Evolutionary conservation across 92 coral and sea anemone genomes (phyloP).

Genomic region (Actinostola sp.): DNA sequence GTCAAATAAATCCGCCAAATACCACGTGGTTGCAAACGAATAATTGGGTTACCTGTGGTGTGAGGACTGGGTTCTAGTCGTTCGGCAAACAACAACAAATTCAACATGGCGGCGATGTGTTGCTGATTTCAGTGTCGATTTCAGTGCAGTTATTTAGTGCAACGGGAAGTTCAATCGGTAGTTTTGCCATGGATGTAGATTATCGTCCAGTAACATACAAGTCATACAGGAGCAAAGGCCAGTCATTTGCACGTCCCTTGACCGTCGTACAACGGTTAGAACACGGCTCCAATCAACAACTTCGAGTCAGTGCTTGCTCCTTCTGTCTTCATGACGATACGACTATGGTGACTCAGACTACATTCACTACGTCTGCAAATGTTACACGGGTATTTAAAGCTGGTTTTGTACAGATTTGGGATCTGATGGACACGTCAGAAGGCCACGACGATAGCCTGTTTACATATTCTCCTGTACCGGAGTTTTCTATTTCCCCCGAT

Average conservation of each 20-base stretch:
- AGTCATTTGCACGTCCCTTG: constrained; percentile 53
- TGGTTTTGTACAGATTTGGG: constrained; percentile 88
- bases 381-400: constrained; percentile 64
- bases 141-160: too few relatives aligned
- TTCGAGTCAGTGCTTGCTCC: constrained; percentile 70
- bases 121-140: too few relatives aligned
- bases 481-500: constrained; percentile 72
- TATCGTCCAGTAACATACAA: too few relatives aligned
- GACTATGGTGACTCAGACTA: constrained; percentile 65
- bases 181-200: too few relatives aligned
- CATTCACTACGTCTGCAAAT: constrained; percentile 37
- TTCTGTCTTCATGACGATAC: constrained; percentile 74
- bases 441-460: constrained; percentile 77
- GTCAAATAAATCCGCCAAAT: too few relatives aligned
- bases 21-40: background rate
- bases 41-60: background rate
- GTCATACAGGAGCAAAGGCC: constrained; percentile 45
- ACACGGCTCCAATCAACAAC: constrained; percentile 62
- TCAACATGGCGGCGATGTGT: too few relatives aligned
- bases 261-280: constrained; percentile 59
- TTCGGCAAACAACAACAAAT: background rate
- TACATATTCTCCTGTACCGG: constrained; percentile 87
- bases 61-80: background rate
- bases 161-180: too few relatives aligned
- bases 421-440: constrained; percentile 41